Evolutionary conservation across 1,140 invertebrate species (phyloP).

Genomic region (Listronotus bonariensis): DNA sequence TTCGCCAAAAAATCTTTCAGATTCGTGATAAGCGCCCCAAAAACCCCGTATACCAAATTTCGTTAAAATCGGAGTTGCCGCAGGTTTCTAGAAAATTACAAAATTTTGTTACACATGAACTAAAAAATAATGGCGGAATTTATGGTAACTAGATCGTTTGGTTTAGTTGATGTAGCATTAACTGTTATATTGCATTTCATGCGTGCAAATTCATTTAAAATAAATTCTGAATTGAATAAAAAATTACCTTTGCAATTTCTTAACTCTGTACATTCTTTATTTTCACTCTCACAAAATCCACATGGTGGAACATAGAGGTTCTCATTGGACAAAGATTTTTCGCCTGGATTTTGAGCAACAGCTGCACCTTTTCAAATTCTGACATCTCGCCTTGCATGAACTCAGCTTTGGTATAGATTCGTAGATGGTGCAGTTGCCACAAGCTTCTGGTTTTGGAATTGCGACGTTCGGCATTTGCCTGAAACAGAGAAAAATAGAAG

Average conservation of each 20-base stretch:
- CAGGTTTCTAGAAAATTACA: too few relatives aligned
- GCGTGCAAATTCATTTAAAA: too few relatives aligned
- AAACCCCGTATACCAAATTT: too few relatives aligned
- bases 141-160: too few relatives aligned
- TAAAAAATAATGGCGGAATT: too few relatives aligned
- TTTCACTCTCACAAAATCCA: slow-evolving; percentile 48
- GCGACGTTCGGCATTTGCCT: slow-evolving; percentile 36
- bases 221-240: too few relatives aligned
- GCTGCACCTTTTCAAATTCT: slow-evolving; percentile 44
- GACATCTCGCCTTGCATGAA: slow-evolving; percentile 43
- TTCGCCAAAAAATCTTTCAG: too few relatives aligned
- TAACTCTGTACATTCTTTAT: slow-evolving; percentile 40
- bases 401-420: slow-evolving; percentile 49
- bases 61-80: too few relatives aligned
- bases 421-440: slow-evolving; percentile 53
- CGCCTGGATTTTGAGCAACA: slow-evolving; percentile 49
- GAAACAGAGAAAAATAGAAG: not conserved
- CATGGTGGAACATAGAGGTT: slow-evolving; percentile 57
- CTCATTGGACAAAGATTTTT: slow-evolving; percentile 64
- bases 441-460: slow-evolving; percentile 50
- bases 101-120: too few relatives aligned
- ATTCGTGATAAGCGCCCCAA: too few relatives aligned
- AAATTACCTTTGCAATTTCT: slow-evolving; percentile 43
- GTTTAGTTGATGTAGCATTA: too few relatives aligned
- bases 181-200: too few relatives aligned